Evolutionary conservation across 1,140 invertebrate genomes (phyloP).

Genomic region (Acromyrmex charruanus): DNA sequence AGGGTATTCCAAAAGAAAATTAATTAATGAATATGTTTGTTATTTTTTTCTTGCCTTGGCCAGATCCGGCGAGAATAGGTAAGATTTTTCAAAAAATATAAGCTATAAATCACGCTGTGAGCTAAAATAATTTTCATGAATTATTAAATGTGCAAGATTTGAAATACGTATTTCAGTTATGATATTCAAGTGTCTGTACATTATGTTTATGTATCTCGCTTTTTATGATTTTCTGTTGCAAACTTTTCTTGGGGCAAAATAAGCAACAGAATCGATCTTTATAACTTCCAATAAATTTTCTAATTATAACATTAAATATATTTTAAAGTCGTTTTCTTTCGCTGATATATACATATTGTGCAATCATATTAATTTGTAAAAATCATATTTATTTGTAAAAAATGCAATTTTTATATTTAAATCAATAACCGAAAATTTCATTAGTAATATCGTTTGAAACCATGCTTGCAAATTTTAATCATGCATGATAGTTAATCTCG

Average conservation of each 20-base stretch:
- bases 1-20: constrained; percentile 15
- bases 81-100: constrained; percentile 74
- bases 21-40: constrained; percentile 78
- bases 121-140: constrained; percentile 65
- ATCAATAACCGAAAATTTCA: constrained; percentile 4
- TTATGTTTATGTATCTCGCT: not conserved
- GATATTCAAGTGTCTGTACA: not conserved
- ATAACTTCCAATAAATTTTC: not conserved
- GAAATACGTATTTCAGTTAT: constrained; percentile 22
- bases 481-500: constrained; percentile 15
- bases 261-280: not conserved
- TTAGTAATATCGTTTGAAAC: not conserved
- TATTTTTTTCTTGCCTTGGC: constrained; percentile 81
- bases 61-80: constrained; percentile 84
- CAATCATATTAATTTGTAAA: not conserved
- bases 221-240: not conserved
- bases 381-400: constrained; percentile 16
- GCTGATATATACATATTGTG: not conserved
- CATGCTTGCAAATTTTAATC: constrained; percentile 41
- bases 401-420: not conserved
- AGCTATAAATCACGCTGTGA: constrained; percentile 71
- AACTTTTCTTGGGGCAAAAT: not conserved
- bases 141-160: constrained; percentile 48
- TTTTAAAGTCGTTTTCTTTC: not conserved
- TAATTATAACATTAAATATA: constrained; percentile 12